phyloP scores from a whole-genome alignment of 2,888 invertebrate genomes.

The Willowsia nigromaculata region DNA sequence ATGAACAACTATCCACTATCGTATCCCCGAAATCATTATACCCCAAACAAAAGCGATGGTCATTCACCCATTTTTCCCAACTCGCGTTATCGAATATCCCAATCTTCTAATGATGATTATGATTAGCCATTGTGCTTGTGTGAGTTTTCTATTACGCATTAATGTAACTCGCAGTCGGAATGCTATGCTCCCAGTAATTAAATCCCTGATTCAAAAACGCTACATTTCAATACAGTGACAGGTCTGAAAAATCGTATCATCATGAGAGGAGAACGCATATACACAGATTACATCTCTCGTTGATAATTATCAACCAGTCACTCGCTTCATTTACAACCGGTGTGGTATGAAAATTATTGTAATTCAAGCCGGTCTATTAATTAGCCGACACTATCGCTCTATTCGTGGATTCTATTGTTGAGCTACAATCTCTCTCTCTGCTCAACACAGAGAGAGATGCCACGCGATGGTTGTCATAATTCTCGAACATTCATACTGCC shows the following conservation, averaged over 20 bases:
- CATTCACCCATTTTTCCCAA: conserved; percentile 49
- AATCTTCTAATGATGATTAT: conserved; percentile 38
- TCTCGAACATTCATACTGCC: not conserved
- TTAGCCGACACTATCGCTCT: conserved; percentile 31
- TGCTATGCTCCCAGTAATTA: conserved; percentile 50
- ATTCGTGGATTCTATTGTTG: not conserved
- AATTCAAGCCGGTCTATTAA: conserved; percentile 64
- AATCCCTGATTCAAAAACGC: conserved; percentile 65
- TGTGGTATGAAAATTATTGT: conserved; percentile 32
- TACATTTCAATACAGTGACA: conserved; percentile 73
- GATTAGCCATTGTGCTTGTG: conserved; percentile 64
- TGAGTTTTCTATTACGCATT: not conserved
- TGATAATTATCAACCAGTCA: conserved; percentile 37
- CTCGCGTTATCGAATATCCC: not conserved
- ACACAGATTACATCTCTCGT: not conserved
- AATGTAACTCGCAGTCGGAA: not conserved
- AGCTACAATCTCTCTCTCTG: not conserved
- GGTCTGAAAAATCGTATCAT: conserved; percentile 21
- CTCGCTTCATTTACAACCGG: conserved; percentile 33
- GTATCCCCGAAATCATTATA: too few species aligned
- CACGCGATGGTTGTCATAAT: conserved; percentile 66
- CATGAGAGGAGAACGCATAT: not conserved
- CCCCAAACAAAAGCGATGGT: conserved; percentile 15
- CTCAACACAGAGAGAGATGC: not conserved
- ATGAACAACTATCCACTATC: too few species aligned